Evolutionary conservation across 2,113 vertebrate genomes (phyloP).

Genomic region (Arizona elegans): DNA sequence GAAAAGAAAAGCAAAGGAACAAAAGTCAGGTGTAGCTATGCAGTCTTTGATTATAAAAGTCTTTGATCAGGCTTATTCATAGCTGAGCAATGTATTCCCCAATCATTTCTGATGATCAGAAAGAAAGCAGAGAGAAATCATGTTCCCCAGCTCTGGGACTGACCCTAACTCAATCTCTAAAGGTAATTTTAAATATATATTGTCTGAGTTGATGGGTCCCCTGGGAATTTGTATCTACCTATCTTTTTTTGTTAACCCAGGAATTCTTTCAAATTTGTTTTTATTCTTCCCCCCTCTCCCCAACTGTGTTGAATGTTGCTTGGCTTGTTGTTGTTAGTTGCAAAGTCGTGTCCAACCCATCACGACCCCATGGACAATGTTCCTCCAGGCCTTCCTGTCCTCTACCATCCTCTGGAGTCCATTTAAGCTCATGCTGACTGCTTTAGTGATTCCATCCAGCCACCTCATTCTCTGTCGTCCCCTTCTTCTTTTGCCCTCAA

Average conservation of each 20-base stretch:
- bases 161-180: background rate
- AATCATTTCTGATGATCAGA: background rate
- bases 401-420: too few species aligned
- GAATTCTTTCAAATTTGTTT: background rate
- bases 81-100: background rate
- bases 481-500: too few species aligned
- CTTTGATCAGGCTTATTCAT: background rate
- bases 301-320: background rate
- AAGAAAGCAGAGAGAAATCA: background rate
- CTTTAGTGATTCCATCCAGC: too few species aligned
- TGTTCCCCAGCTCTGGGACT: background rate
- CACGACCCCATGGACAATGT: too few species aligned
- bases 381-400: too few species aligned
- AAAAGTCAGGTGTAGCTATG: background rate
- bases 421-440: too few species aligned
- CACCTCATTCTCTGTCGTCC: too few species aligned
- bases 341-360: too few species aligned
- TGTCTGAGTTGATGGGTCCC: background rate
- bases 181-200: background rate
- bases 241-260: background rate
- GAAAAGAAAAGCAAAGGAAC: background rate
- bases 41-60: background rate
- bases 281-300: background rate
- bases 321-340: too few species aligned
- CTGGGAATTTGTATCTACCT: background rate